These are phyloP conservation scores for Ammospiza nelsoni DNA, from an alignment of 2,113 vertebrate genomes.

Conservation along the genomic window DNA sequence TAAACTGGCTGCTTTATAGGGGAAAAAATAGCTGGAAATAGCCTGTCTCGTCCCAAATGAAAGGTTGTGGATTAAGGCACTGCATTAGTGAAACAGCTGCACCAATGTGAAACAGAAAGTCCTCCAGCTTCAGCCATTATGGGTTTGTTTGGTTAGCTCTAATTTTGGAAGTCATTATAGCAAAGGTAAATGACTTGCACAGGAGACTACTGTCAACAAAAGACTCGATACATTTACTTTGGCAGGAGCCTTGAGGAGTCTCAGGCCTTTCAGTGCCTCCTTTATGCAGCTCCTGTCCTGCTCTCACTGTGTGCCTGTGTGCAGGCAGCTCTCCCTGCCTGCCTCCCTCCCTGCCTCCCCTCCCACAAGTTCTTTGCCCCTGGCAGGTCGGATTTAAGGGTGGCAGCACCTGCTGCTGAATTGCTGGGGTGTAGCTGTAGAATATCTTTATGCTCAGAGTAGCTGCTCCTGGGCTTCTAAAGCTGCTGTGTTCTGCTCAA, in stretches of 20 bases:
- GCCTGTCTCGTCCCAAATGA: constrained; percentile 23
- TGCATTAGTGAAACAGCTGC: constrained; percentile 37
- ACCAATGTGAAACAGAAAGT: constrained; percentile 56
- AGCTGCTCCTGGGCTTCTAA: not conserved
- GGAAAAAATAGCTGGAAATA: constrained; percentile 56
- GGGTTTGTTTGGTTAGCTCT: constrained; percentile 58
- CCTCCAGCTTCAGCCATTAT: constrained; percentile 31
- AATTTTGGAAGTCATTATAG: constrained; percentile 63
- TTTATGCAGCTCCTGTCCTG: not conserved
- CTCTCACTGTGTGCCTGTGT: not conserved
- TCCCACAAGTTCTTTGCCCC: not conserved
- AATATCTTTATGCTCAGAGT: not conserved
- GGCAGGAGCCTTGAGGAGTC: constrained; percentile 36
- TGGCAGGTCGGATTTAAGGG: not conserved
- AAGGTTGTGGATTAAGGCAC: constrained; percentile 25
- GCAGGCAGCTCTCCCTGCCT: not conserved
- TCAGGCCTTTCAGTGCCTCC: constrained; percentile 17
- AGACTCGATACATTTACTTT: constrained; percentile 49
- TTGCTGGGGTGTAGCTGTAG: not conserved
- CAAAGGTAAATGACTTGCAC: constrained; percentile 53
- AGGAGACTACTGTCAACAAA: constrained; percentile 62
- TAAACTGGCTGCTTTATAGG: constrained; percentile 58
- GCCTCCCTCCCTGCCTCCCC: not conserved
- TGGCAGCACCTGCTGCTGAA: not conserved
- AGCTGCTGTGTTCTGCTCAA: not conserved